Evolutionary conservation across 1,140 invertebrate genomes (phyloP).

Genomic region (Drosophila kikkawai): DNA sequence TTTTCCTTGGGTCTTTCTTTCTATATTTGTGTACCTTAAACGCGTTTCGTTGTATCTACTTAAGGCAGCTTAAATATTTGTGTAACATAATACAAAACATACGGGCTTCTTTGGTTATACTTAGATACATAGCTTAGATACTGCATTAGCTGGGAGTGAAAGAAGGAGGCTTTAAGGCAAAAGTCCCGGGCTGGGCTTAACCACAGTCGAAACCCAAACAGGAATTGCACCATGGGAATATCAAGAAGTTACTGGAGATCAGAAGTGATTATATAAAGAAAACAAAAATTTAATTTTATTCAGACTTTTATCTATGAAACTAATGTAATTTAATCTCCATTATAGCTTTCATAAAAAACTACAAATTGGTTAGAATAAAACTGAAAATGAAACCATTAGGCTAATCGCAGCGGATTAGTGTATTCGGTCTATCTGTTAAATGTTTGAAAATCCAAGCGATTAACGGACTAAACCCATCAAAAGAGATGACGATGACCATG

Average conservation of each 20-base stretch:
- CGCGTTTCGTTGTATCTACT: constrained; percentile 82
- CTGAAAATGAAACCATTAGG: constrained; percentile 1
- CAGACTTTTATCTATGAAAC: neutral
- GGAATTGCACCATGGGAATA: constrained; percentile 18
- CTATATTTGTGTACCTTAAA: constrained; percentile 80
- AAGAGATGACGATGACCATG: constrained; percentile 28
- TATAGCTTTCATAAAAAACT: neutral
- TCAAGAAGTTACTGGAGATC: neutral
- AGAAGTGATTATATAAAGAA: neutral
- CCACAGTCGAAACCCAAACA: constrained; percentile 6
- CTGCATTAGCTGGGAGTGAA: constrained; percentile 8
- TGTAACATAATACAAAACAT: constrained; percentile 83
- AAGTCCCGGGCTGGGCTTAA: constrained; percentile 21
- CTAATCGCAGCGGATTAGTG: constrained; percentile 17
- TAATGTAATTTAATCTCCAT: constrained; percentile 1
- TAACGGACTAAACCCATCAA: constrained; percentile 44
- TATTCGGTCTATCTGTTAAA: neutral
- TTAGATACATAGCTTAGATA: constrained; percentile 79
- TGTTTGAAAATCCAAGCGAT: constrained; percentile 15
- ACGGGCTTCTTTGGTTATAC: constrained; percentile 81
- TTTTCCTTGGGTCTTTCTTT: constrained; percentile 49
- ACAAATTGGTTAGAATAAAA: neutral
- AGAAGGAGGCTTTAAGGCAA: constrained; percentile 1
- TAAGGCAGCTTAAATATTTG: constrained; percentile 82
- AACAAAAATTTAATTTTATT: neutral